Conservation (phyloP, 1,140 invertebrate genomes). For the Sycobia sp. region DNA sequence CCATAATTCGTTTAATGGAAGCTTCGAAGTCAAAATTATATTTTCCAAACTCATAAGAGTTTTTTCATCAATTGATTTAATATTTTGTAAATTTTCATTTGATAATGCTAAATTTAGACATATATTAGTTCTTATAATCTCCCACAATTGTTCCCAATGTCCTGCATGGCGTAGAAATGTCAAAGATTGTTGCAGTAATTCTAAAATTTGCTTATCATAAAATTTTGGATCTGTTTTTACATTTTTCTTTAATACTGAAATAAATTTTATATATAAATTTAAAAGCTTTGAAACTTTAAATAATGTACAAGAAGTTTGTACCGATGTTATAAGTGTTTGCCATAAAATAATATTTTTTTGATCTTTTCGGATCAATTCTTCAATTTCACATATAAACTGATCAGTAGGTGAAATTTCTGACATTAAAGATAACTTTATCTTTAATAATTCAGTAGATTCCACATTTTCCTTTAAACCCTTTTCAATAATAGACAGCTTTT, state of each 20-base stretch:
- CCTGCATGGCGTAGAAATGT: slow-evolving; percentile 71
- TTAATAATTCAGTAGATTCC: slow-evolving; percentile 56
- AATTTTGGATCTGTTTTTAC: slow-evolving; percentile 43
- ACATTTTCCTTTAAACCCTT: slow-evolving; percentile 63
- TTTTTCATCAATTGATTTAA: slow-evolving; percentile 58
- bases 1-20: slow-evolving; percentile 72
- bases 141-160: slow-evolving; percentile 70
- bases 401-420: slow-evolving; percentile 63
- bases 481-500: slow-evolving; percentile 65
- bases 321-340: slow-evolving; percentile 65
- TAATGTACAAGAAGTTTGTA: slow-evolving; percentile 66
- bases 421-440: slow-evolving; percentile 61
- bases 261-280: slow-evolving; percentile 63
- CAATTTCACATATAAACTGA: slow-evolving; percentile 56
- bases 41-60: slow-evolving; percentile 69
- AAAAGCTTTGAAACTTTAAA: slow-evolving; percentile 66
- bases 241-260: slow-evolving; percentile 62
- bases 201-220: slow-evolving; percentile 52
- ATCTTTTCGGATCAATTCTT: slow-evolving; percentile 62
- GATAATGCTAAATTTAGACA: slow-evolving; percentile 64
- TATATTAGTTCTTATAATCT: slow-evolving; percentile 66
- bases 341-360: slow-evolving; percentile 65
- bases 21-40: slow-evolving; percentile 65
- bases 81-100: slow-evolving; percentile 54
- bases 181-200: slow-evolving; percentile 66